Evolutionary conservation across 2,113 vertebrate species (phyloP).

Genomic region (Apistogramma diplotaenia): DNA sequence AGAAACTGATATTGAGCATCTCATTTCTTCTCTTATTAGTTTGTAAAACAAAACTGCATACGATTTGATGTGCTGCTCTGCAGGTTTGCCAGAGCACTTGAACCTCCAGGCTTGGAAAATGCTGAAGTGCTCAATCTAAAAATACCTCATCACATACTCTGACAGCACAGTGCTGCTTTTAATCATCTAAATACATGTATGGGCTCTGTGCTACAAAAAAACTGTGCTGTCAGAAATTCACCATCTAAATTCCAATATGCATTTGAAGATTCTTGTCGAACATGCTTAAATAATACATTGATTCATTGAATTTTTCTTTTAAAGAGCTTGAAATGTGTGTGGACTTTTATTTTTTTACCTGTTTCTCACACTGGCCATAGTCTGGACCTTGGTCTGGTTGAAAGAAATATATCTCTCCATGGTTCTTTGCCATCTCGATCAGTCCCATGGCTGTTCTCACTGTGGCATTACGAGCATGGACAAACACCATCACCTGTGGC

Average conservation of each 20-base stretch:
- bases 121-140: not conserved
- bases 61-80: not conserved
- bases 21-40: not conserved
- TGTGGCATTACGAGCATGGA: slow-evolving; percentile 95
- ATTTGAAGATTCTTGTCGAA: not conserved
- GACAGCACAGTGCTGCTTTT: not conserved
- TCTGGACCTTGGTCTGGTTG: slow-evolving; percentile 84
- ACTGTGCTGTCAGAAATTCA: not conserved
- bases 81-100: not conserved
- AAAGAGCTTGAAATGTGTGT: not conserved
- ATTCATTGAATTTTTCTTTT: not conserved
- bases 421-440: slow-evolving; percentile 95
- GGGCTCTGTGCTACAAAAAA: not conserved
- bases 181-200: not conserved
- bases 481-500: slow-evolving; percentile 96
- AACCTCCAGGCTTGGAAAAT: not conserved
- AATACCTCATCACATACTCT: rapidly evolving
- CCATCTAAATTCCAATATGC: not conserved
- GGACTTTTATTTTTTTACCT: slow-evolving; percentile 70
- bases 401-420: slow-evolving; percentile 86
- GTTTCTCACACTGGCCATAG: slow-evolving; percentile 95
- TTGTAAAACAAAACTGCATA: not conserved
- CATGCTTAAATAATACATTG: not conserved
- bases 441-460: slow-evolving; percentile 93
- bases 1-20: not conserved